A percentile compares a stretch with the other conserved stretches of the same genome.
Evolutionary conservation across 1,140 invertebrate species (phyloP).

Genomic region (Yoshiicerus persimilis): DNA sequence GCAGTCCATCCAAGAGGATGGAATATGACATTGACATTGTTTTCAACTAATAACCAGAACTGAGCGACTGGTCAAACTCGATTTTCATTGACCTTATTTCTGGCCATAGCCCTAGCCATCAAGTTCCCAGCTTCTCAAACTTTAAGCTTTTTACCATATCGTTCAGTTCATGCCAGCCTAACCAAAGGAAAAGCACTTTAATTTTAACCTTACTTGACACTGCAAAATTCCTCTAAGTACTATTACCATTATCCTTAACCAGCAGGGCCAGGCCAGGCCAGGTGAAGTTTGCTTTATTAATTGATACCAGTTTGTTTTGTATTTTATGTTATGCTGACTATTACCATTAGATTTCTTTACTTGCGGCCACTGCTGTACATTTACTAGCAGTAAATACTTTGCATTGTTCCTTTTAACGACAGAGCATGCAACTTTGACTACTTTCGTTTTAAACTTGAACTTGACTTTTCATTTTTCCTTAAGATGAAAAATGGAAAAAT

Average conservation of each 20-base stretch:
- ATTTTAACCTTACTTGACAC: background rate
- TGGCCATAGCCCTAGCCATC: background rate
- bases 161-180: background rate
- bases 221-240: background rate
- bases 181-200: background rate
- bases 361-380: no score
- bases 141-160: background rate
- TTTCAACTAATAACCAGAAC: conserved; percentile 10
- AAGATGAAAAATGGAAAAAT: background rate
- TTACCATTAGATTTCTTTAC: no score
- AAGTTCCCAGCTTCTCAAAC: background rate
- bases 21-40: conserved; percentile 23
- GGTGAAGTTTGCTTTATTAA: background rate
- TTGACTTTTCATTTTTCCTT: conserved; percentile 3
- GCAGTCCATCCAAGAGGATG: background rate
- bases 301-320: background rate
- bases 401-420: background rate
- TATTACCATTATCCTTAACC: background rate
- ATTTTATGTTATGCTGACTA: no score
- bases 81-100: conserved; percentile 46
- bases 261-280: background rate
- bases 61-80: conserved; percentile 42
- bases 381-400: no score
- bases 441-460: conserved; percentile 24
- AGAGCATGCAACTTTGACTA: background rate